Evolutionary conservation across 1,140 invertebrate genomes (phyloP), one percentile per base, ranked within the genome.

Genomic region (Sarcophaga peregrina): DNA sequence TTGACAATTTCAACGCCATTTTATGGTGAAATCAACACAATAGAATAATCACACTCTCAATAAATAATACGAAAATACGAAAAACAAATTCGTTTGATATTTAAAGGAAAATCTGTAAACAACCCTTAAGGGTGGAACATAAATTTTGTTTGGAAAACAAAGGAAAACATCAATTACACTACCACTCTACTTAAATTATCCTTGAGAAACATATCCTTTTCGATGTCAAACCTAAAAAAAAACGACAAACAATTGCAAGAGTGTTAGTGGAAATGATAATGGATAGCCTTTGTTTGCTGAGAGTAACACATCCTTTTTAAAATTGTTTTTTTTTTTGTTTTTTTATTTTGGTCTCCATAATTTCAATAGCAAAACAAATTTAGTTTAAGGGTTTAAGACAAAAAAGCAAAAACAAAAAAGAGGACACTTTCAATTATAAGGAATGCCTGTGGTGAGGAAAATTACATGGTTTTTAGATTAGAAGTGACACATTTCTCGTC

Each of bases 1-100:
- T 68, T 68, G 62, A 68, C 62, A 68, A 68, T 68, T 68, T 68
- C 62, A 25, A 68, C 62, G 62, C 62, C 62, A 68, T 68, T 68
- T 68, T 20, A 68, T 68, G 17, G 17, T 20, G 20, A 68, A 68
- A 68, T 68, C 62, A 68, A 68, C 62, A 68, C n/a, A 68, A 25
- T 25, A 68, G 25, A 37, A 37, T 20, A 68, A 20, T 68, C 15
- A 58, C 13, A 58, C 25, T 37, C 25, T 37, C 25, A 37, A 37
- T 37, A 37, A 37, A 37, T 37, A 37, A 37, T 37, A 37, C 25
- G 4, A 37, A 13, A 68, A 68, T n/a, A 68, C 7, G 17, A 20
- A 37, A 68, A 68, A 68, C 5, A 20, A 68, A 68, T 68, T 68
- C 20, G 62, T 20, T 25, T 20, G n/a, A n/a, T 68, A 68, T 68